Percentiles rank a stretch among this genome's conserved stretches.
phyloP scores from a whole-genome alignment of 53 echinoderm and acorn worm species.

The Apostichopus leukothele region DNA sequence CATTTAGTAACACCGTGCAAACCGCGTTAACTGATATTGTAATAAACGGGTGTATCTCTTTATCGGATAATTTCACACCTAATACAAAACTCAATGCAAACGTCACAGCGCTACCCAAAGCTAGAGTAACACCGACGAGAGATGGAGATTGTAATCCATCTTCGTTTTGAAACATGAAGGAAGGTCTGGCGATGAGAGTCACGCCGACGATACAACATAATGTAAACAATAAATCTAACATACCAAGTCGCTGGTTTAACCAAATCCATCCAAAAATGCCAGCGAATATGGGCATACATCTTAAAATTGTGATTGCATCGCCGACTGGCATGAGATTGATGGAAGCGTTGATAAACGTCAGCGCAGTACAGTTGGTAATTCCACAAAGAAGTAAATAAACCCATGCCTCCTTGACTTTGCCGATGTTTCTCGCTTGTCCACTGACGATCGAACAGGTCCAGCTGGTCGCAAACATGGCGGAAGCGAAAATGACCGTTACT shows the following conservation, averaged over 20 bases:
- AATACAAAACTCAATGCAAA: slow-evolving; percentile 6
- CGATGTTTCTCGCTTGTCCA: neutral
- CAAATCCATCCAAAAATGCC: slow-evolving; percentile 18
- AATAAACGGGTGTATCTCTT: neutral
- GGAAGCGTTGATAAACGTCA: slow-evolving; percentile 5
- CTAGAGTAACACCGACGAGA: neutral
- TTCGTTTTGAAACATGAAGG: neutral
- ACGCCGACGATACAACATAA: slow-evolving; percentile 17
- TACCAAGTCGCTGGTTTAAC: neutral
- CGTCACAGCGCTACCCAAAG: neutral
- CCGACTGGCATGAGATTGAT: slow-evolving; percentile 26
- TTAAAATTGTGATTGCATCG: slow-evolving; percentile 5
- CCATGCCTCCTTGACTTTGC: neutral
- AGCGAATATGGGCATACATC: slow-evolving; percentile 9
- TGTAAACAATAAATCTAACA: neutral
- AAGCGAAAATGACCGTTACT: neutral
- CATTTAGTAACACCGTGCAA: neutral
- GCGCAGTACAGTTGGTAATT: neutral
- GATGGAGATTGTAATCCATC: neutral
- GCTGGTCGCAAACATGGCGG: neutral
- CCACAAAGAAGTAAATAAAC: neutral
- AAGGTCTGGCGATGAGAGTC: slow-evolving; percentile 6
- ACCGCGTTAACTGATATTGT: slow-evolving; percentile 8
- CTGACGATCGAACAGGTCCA: neutral
- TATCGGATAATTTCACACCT: slow-evolving; percentile 6